Conservation (phyloP, 2,888 invertebrate species). For the Rhimphoctona megacephalus region DNA sequence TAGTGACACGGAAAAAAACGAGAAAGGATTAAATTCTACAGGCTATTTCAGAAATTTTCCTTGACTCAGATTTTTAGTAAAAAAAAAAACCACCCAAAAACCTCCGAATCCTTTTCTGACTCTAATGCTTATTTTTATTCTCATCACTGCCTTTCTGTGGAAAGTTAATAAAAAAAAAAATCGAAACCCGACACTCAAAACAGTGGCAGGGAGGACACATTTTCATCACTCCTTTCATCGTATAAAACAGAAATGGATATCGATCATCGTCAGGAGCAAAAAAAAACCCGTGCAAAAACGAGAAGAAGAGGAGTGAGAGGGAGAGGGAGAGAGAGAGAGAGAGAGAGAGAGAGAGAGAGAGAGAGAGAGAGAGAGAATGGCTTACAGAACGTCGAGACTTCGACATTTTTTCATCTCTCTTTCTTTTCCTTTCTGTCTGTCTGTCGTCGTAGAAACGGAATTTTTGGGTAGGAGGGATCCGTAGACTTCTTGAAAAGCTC, state of each 20-base stretch:
- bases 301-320: background rate
- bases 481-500: slow-evolving; percentile 18
- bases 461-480: slow-evolving; percentile 31
- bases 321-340: too few relatives aligned
- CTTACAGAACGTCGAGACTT: slow-evolving; percentile 11
- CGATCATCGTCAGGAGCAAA: slow-evolving; percentile 38
- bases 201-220: slow-evolving; percentile 15
- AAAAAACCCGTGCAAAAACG: background rate
- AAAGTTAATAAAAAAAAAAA: slow-evolving; percentile 8
- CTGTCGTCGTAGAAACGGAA: slow-evolving; percentile 35
- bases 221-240: background rate
- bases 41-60: background rate
- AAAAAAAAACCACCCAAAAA: background rate
- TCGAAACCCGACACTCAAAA: background rate
- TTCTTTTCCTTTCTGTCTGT: slow-evolving; percentile 7
- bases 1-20: slow-evolving; percentile 8
- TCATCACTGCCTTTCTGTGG: background rate
- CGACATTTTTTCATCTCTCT: slow-evolving; percentile 15
- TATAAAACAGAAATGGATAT: slow-evolving; percentile 54
- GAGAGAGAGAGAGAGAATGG: background rate
- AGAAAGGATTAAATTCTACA: slow-evolving; percentile 8
- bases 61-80: background rate
- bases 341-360: background rate
- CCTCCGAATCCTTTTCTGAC: background rate
- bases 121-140: background rate